Evolutionary conservation across 2,113 vertebrate genomes (phyloP).

Genomic region (Syngnathoides biaculeatus): DNA sequence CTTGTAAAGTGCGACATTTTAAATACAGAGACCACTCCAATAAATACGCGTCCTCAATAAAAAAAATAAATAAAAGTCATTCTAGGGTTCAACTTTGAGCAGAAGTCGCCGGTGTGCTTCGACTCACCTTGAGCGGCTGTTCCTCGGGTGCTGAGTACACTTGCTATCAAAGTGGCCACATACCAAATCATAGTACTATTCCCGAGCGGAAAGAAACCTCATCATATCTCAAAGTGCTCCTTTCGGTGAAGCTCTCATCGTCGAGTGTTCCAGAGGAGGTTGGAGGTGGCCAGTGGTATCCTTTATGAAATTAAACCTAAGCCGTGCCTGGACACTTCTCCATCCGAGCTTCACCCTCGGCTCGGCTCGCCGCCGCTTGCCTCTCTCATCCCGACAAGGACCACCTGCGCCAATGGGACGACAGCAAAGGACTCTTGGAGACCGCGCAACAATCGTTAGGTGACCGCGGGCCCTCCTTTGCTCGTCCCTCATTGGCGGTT

Average conservation of each 20-base stretch:
- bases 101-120: slow-evolving; percentile 68
- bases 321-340: slow-evolving; percentile 72
- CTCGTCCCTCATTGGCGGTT: slow-evolving; percentile 33
- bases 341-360: slow-evolving; percentile 69
- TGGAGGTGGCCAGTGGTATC: slow-evolving; percentile 57
- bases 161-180: slow-evolving; percentile 99
- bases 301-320: slow-evolving; percentile 60
- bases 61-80: neutral
- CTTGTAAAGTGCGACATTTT: slow-evolving; percentile 38
- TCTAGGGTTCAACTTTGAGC: slow-evolving; percentile 3
- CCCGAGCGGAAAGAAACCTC: slow-evolving; percentile 82
- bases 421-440: slow-evolving; percentile 60
- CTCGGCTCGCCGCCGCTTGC: slow-evolving; percentile 65
- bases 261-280: slow-evolving; percentile 52
- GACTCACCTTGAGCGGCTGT: slow-evolving; percentile 97
- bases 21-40: neutral
- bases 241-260: slow-evolving; percentile 66
- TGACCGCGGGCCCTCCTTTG: slow-evolving; percentile 47
- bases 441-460: slow-evolving; percentile 70
- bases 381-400: slow-evolving; percentile 68
- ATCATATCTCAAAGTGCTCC: slow-evolving; percentile 84
- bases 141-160: slow-evolving; percentile 94
- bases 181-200: slow-evolving; percentile 97
- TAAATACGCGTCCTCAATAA: neutral
- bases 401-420: slow-evolving; percentile 70